phyloP scores from a whole-genome alignment of 2,888 invertebrate species.

The Caenorhabditis sp. region DNA sequence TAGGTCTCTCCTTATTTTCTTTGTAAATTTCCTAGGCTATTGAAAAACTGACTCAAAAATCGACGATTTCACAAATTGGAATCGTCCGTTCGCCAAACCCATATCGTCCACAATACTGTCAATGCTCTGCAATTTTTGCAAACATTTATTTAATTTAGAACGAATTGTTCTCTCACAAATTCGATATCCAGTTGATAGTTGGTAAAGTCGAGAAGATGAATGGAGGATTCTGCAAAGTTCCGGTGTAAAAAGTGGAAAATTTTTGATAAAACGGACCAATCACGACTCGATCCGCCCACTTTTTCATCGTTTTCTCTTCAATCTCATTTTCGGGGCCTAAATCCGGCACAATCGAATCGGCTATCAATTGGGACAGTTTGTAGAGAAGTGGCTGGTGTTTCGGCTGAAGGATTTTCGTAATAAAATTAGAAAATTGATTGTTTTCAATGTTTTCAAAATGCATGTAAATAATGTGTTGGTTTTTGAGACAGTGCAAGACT shows the following conservation, averaged over 20 bases:
- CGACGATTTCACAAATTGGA: slow-evolving; percentile 41
- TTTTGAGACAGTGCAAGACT: no score
- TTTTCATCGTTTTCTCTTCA: slow-evolving; percentile 16
- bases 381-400: slow-evolving; percentile 34
- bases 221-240: slow-evolving; percentile 38
- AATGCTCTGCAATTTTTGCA: slow-evolving; percentile 28
- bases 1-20: background rate
- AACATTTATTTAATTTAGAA: background rate
- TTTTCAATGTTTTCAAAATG: no score
- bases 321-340: slow-evolving; percentile 4
- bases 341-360: slow-evolving; percentile 8
- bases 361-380: slow-evolving; percentile 43
- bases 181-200: slow-evolving; percentile 23
- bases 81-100: slow-evolving; percentile 22
- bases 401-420: slow-evolving; percentile 8
- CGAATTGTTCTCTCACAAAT: slow-evolving; percentile 16
- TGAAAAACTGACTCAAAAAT: slow-evolving; percentile 37
- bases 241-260: background rate
- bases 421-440: background rate
- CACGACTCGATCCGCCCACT: slow-evolving; percentile 50
- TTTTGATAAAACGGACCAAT: slow-evolving; percentile 12
- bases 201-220: slow-evolving; percentile 24
- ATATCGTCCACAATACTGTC: slow-evolving; percentile 47
- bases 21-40: no score
- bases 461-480: no score